These are phyloP conservation scores for Drosophila tripunctata DNA, from an alignment of 2,888 invertebrate genomes.

Conservation along the genomic window DNA sequence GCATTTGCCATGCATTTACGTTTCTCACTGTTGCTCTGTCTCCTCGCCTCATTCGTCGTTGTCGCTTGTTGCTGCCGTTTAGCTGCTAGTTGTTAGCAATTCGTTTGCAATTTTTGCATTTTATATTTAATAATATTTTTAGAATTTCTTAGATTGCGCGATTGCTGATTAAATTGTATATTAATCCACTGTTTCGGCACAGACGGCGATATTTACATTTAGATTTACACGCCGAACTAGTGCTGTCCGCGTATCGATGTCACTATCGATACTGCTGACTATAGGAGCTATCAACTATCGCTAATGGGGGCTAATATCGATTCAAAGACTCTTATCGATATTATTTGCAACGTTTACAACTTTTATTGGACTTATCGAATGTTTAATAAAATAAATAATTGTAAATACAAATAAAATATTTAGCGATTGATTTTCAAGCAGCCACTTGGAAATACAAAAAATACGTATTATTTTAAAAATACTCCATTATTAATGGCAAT, in stretches of 20 bases:
- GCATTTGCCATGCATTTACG: conserved; percentile 58
- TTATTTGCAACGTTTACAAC: too few relatives aligned
- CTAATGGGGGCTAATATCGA: neutral
- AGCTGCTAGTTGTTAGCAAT: conserved; percentile 6
- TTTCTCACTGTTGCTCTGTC: conserved; percentile 34
- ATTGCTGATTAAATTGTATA: conserved; percentile 11
- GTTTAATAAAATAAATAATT: too few relatives aligned
- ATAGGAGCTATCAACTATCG: conserved; percentile 1
- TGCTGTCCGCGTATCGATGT: conserved; percentile 24
- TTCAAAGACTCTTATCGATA: neutral
- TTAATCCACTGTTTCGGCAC: conserved; percentile 44
- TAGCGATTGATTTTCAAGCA: too few relatives aligned
- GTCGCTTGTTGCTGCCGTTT: conserved; percentile 25
- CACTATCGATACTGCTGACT: neutral
- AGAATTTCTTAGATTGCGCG: conserved; percentile 28
- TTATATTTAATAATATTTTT: conserved; percentile 31
- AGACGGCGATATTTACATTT: conserved; percentile 60
- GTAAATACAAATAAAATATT: too few relatives aligned
- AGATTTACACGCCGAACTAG: conserved; percentile 58
- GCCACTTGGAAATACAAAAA: too few relatives aligned
- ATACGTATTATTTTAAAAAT: too few relatives aligned
- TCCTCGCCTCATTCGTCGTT: conserved; percentile 23
- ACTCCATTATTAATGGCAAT: too few relatives aligned
- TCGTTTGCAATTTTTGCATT: conserved; percentile 1
- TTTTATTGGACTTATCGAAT: too few relatives aligned